These are phyloP conservation scores for Lomographa bimaculata DNA, from an alignment of 2,888 invertebrate genomes.

Conservation along the genomic window DNA sequence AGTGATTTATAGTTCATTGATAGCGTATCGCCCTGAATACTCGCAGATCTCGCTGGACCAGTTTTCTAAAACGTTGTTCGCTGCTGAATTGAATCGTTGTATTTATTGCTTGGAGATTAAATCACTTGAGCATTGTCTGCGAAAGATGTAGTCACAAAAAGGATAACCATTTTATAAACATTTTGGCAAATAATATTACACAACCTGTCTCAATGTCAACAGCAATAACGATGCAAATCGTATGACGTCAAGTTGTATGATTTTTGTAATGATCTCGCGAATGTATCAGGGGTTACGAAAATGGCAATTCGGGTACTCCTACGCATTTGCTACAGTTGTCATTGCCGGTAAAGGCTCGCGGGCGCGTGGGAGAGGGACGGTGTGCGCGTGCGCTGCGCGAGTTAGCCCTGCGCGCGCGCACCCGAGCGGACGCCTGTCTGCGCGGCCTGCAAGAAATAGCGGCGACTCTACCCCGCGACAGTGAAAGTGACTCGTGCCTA, in stretches of 20 bases:
- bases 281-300: conserved; percentile 62
- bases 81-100: conserved; percentile 23
- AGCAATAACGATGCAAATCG: conserved; percentile 2
- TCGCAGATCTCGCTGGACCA: conserved; percentile 47
- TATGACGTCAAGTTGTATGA: conserved; percentile 25
- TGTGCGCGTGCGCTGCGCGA: conserved; percentile 46
- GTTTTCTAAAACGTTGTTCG: conserved; percentile 50
- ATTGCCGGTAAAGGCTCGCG: conserved; percentile 50
- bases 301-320: conserved; percentile 72
- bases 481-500: conserved; percentile 69
- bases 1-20: conserved; percentile 53
- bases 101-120: no score
- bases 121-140: no score
- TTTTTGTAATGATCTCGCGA: conserved; percentile 30
- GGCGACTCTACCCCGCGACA: conserved; percentile 36
- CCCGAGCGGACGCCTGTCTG: conserved; percentile 59
- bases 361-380: conserved; percentile 62
- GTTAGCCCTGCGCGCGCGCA: conserved; percentile 73
- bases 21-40: conserved; percentile 54
- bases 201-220: no score
- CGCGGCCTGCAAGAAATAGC: conserved; percentile 34
- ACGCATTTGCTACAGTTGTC: conserved; percentile 61
- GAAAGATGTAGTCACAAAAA: no score
- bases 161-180: no score
- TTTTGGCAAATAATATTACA: no score